Base-by-base conservation (phyloP, 2,888 invertebrate genomes). In the Mystacides longicornis region DNA sequence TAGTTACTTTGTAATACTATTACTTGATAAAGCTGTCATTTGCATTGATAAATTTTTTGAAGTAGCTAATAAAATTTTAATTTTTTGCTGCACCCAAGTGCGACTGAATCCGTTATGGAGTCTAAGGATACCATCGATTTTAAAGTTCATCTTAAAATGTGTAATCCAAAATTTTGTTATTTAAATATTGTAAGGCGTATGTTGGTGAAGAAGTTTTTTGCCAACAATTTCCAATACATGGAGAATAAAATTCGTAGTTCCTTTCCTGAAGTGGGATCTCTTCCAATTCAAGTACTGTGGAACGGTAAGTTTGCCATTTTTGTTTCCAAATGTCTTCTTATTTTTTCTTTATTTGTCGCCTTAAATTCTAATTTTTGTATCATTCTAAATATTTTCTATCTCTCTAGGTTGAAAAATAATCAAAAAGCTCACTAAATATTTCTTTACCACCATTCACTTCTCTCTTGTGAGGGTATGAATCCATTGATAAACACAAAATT, bases 261-360 rank as follows among this genome's bases (percentile, higher is more conserved):
- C n/a, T 86, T 79, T 62, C 82, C 84, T 14, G 66, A 69, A 1
- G 68, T 86, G 19, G 70, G 68, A 56, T 69, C 69, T 1, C 74
- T 71, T 62, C 64, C 62, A 1, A 83, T 81, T 63, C 68, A 66
- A 21, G 66, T 86, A 3, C 69, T 70, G 52, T 87, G 85, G 85
- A 81, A 77, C 78, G 87, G 86, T 86, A 72, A 52, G 54, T 45
- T 43, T 53, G n/a, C n/a, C n/a, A 37, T 20, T 5, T 22, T 16
- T 31, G 2, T 43, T 9, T 14, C 14, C 14, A 14, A 9, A 31
- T 31, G 14, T 31, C 7, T 31, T 31, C 14, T 14, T 9, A 31
- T 31, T 31, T 31, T 31, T 14, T 14, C 14, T 31, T 9, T 9
- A 31, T 14, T 14, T 31, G 14, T 14, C 14, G n/a, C n/a, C n/a